Evolutionary conservation across 2,797 vertebrate genomes (phyloP).

Genomic region (Sebastiscus albofasciatus): DNA sequence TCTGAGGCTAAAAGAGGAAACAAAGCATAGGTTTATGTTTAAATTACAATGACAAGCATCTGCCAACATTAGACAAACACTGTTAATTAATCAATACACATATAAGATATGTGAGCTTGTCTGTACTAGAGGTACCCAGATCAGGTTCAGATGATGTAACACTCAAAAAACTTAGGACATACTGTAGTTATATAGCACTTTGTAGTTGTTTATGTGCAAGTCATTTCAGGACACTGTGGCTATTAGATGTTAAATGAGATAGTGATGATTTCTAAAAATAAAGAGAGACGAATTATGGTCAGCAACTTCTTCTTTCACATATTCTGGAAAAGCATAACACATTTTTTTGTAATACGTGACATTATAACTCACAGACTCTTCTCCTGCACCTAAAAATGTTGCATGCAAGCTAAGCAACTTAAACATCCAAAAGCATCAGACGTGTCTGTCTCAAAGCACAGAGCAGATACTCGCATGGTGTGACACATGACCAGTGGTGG

Average conservation of each 20-base stretch:
- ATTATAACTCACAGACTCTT: background rate
- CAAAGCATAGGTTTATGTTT: background rate
- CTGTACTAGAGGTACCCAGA: rapidly evolving
- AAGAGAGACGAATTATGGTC: background rate
- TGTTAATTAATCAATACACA: background rate
- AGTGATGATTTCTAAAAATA: background rate
- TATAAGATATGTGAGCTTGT: background rate
- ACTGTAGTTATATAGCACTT: background rate
- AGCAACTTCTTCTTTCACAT: slow-evolving; percentile 15
- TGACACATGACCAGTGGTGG: too few species aligned
- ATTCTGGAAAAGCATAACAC: background rate
- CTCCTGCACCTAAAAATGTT: background rate
- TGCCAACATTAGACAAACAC: background rate
- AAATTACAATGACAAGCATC: background rate
- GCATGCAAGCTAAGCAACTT: background rate
- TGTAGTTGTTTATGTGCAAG: background rate
- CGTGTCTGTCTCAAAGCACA: too few species aligned
- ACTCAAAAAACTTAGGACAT: background rate
- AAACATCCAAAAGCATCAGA: background rate
- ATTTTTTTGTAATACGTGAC: too few species aligned
- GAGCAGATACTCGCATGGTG: too few species aligned
- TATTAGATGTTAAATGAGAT: background rate
- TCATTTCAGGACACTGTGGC: background rate
- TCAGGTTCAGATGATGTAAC: background rate
- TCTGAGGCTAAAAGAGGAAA: background rate